Evolutionary conservation across 2,797 vertebrate species (phyloP).

Genomic region (Chelonia mydas): DNA sequence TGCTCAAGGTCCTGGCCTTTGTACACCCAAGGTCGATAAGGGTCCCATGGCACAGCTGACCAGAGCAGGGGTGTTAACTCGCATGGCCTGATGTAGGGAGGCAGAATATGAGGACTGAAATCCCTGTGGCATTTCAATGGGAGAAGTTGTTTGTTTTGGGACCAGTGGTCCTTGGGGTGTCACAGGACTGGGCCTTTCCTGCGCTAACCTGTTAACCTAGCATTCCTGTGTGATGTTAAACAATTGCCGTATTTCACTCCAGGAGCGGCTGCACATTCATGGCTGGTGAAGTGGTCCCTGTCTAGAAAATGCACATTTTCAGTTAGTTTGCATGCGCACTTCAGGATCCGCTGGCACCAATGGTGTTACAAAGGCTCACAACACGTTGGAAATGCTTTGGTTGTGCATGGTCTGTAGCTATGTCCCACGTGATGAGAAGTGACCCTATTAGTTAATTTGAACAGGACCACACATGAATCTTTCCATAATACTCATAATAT

Average conservation of each 20-base stretch:
- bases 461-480: fast-evolving
- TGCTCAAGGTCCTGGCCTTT: neutral
- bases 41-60: neutral
- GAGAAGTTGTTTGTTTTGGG: neutral
- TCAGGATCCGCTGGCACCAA: neutral
- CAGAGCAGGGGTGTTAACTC: neutral
- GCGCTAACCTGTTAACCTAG: neutral
- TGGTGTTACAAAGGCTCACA: fast-evolving
- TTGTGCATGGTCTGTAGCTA: fast-evolving
- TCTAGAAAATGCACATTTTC: neutral
- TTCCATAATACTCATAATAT: neutral
- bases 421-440: fast-evolving
- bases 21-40: neutral
- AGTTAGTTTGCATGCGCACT: neutral
- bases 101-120: neutral
- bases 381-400: fast-evolving
- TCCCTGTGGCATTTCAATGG: neutral
- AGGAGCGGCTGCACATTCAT: neutral
- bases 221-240: neutral
- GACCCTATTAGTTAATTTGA: fast-evolving
- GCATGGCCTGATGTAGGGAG: neutral
- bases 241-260: neutral
- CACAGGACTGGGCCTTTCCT: neutral
- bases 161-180: neutral
- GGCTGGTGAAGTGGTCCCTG: neutral